Evolutionary conservation across 1,140 invertebrate species (phyloP), one percentile per base, ranked within the genome.

Genomic region (Magallana gigas): DNA sequence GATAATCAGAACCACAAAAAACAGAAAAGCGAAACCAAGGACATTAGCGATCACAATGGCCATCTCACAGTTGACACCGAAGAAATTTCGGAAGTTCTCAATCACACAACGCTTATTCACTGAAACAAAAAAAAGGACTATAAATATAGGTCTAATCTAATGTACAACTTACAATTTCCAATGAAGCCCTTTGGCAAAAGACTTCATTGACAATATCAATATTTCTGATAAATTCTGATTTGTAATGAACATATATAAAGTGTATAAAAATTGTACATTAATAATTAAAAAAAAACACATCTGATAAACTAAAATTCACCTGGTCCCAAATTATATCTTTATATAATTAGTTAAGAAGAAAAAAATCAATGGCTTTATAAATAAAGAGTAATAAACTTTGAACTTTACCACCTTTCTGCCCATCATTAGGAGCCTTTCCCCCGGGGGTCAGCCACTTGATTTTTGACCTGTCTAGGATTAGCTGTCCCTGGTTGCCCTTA

Each of bases 11-110:
- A 97, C 94, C 7, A 96, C 89, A n/a, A 96, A 89, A 9, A 96
- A 94, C 56, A 97, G 95, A 1, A 96, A 91, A 18, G 95, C 94
- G 85, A 97, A 96, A 0, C 96, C 96, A 8, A 97, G 94, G 2
- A 97, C 94, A 89, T 97, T 97, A 11, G 96, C 96, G 11, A 97
- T 95, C 0, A 97, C 95, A 56, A 97, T 96, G 0, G 97, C 97
- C 1, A 96, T 95, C 90, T 97, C 96, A 95, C 98, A 99, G 9
- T 95, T 95, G 0, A 97, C 96, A 86, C 96, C 94, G 6, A 98
- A 95, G 0, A 96, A 88, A 48, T 96, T 95, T 0, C 97, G 96
- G 14, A 98, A 93, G 3, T 95, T 92, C n/a, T 96, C 95, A 93
- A 94, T 97, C 0, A 96, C 94, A 93, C 97, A 98, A 56, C 89